These are phyloP conservation scores for Lochmaea capreae DNA, from an alignment of 2,888 invertebrate species.

Conservation along the genomic window DNA sequence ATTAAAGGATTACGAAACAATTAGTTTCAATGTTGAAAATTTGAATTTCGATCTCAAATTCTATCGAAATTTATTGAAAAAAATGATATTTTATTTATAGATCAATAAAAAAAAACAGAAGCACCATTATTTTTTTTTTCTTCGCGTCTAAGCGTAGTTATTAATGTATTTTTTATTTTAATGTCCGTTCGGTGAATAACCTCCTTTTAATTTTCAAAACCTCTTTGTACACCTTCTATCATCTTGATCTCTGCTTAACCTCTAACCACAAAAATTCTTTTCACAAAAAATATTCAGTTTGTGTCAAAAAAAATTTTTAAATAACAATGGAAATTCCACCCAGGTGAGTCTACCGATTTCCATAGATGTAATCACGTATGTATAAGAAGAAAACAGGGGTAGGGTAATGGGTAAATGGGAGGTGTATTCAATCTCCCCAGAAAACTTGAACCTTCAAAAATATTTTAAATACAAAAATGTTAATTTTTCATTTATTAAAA, in stretches of 20 bases:
- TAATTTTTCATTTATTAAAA: too few species aligned
- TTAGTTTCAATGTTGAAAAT: too few species aligned
- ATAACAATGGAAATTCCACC: slow-evolving; percentile 40
- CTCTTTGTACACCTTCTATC: slow-evolving; percentile 24
- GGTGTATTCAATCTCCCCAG: neutral
- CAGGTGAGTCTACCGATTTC: slow-evolving; percentile 43
- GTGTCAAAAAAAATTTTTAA: slow-evolving; percentile 32
- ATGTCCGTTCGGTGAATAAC: neutral
- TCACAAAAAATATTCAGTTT: slow-evolving; percentile 35
- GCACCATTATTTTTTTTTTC: neutral
- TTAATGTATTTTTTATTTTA: slow-evolving; percentile 11
- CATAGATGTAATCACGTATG: slow-evolving; percentile 57
- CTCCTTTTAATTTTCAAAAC: slow-evolving; percentile 19
- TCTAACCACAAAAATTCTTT: slow-evolving; percentile 36
- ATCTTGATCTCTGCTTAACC: slow-evolving; percentile 23
- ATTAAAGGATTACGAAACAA: too few species aligned
- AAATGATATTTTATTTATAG: too few species aligned
- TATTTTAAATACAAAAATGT: too few species aligned
- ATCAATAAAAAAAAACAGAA: too few species aligned
- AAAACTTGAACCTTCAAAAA: too few species aligned
- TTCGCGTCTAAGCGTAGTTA: neutral
- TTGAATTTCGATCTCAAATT: too few species aligned
- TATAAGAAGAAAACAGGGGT: slow-evolving; percentile 13
- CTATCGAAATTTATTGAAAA: too few species aligned
- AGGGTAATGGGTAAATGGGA: neutral